Base-by-base conservation (phyloP, 2,113 vertebrate genomes). In the Ictalurus punctatus region DNA sequence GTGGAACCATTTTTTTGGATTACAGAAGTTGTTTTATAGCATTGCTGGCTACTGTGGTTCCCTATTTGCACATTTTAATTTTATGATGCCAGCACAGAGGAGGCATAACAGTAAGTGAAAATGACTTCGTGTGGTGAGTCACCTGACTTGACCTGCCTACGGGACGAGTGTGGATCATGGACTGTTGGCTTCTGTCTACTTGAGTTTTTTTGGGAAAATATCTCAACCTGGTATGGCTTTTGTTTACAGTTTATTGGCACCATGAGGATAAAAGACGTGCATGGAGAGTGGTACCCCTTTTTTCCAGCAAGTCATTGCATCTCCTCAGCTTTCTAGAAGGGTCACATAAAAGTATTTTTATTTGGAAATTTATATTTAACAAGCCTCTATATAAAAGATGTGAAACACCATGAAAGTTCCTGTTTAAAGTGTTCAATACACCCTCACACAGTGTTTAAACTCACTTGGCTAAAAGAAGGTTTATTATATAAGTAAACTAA, bases 291-390 rank as follows among this genome's bases (percentile, higher is more conserved):
- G 83, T 27, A 63, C 86, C 37, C 4, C 21, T 86, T 89, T 48
- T 91, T 91, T 76, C 37, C 89, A 86, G 52, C 67, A 73, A 80
- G 80, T 86, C 83, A 86, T 63, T 87, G 63, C 81, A 84, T 90
- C 61, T 90, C 83, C 34, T 79, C 52, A 8, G 58, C 48, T 74
- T 76, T 74, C 88, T 76, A 87, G 88, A 88, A 67, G 52, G 61
- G 61, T 83, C 71, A 48, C 25, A 86, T 86, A 85, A 89, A 82
- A 76, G 25, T 58, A 76, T 85, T 90, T 92, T 91, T 91, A 90
- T 92, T 89, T 92, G 91, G 90, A 94, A 90, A 87, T 59, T 52
- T 86, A 44, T 86, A 84, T 91, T 80, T 89, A 74, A 23, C 86
- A 83, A 84, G 40, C 85, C 80, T 89, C 74, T 90, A 67, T 91